These are phyloP conservation scores for Cebus imitator DNA, from an alignment of 2,113 vertebrate species.

Conservation along the genomic window DNA sequence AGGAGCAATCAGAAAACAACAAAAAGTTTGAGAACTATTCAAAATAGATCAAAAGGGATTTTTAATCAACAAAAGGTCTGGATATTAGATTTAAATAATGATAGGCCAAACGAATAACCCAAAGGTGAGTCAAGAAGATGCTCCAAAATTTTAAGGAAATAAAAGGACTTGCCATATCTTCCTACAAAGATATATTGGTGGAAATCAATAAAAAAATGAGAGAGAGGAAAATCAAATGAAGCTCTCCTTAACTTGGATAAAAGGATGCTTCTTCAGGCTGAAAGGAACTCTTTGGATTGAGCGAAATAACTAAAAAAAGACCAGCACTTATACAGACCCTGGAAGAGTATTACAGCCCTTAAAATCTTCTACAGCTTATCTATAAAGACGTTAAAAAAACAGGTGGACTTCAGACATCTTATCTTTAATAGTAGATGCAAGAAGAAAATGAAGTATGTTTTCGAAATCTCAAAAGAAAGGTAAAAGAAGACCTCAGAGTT, in stretches of 20 bases:
- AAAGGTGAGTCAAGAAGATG: background rate
- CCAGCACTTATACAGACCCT: background rate
- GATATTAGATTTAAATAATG: background rate
- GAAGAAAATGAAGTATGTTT: background rate
- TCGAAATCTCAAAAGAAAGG: background rate
- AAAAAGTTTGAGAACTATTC: background rate
- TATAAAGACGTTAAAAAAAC: background rate
- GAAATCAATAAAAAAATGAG: background rate
- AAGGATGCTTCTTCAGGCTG: background rate
- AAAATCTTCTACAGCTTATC: background rate
- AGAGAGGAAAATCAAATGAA: background rate
- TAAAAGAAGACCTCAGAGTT: background rate
- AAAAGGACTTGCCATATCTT: background rate
- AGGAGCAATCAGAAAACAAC: background rate
- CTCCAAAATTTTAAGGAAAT: background rate
- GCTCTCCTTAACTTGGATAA: background rate
- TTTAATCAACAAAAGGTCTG: background rate
- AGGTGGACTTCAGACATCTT: background rate
- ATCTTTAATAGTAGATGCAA: background rate
- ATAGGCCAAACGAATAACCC: background rate
- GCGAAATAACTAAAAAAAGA: background rate
- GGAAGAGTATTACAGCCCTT: background rate
- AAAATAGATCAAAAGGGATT: background rate
- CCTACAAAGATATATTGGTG: background rate
- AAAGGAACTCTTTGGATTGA: background rate